Conservation (phyloP, 2,888 invertebrate species). For the Eueremaeus valkanovi region DNA sequence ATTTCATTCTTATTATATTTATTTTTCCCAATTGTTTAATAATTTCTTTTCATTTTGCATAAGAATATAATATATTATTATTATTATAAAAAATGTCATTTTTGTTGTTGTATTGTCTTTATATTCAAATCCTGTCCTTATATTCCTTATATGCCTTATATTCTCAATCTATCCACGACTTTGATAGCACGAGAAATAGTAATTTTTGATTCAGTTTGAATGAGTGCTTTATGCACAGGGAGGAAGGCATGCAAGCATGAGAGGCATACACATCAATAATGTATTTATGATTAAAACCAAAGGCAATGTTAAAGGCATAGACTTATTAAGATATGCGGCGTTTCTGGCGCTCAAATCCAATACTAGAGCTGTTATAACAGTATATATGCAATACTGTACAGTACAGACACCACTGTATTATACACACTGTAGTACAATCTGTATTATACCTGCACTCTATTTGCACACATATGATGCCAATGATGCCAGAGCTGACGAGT, state of each 20-base stretch:
- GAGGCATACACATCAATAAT: neutral
- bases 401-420: too few species aligned
- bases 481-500: neutral
- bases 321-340: slow-evolving; percentile 8
- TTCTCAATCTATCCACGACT: too few species aligned
- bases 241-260: neutral
- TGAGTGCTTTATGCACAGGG: neutral
- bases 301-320: neutral
- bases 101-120: too few species aligned
- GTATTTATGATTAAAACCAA: neutral
- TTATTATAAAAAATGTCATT: too few species aligned
- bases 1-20: too few species aligned
- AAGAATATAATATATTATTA: too few species aligned
- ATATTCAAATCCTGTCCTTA: too few species aligned
- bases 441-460: slow-evolving; percentile 1
- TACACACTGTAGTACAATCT: neutral
- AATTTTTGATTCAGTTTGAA: neutral
- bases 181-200: neutral
- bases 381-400: too few species aligned
- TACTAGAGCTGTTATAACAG: too few species aligned
- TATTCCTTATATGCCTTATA: too few species aligned
- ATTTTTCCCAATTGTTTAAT: too few species aligned
- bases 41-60: too few species aligned
- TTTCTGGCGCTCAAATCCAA: neutral
- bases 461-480: neutral